Percentiles rank a stretch among this genome's conserved stretches.
phyloP scores from a whole-genome alignment of 2,797 vertebrate genomes.

The Notamacropus eugenii region DNA sequence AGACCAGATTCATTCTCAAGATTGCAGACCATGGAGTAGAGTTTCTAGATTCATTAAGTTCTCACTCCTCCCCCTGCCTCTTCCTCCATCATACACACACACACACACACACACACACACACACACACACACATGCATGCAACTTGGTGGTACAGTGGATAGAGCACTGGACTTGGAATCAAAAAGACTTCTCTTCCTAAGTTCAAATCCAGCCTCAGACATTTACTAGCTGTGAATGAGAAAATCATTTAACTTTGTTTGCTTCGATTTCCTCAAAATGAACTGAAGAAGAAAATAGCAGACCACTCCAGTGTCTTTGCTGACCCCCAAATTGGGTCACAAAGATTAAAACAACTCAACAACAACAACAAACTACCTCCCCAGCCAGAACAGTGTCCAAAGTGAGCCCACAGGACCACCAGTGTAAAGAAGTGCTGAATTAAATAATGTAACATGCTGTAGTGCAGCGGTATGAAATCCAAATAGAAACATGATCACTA shows the following conservation, averaged over 20 bases:
- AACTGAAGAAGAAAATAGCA: background rate
- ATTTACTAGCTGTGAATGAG: background rate
- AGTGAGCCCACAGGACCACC: background rate
- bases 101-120: background rate
- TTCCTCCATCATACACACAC: no score
- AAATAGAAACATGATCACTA: background rate
- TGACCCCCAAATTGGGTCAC: background rate
- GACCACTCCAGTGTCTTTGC: background rate
- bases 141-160: no score
- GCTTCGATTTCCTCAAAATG: background rate
- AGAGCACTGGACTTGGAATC: background rate
- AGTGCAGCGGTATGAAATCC: background rate
- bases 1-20: background rate
- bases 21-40: background rate
- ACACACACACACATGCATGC: no score
- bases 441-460: background rate
- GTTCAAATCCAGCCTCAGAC: background rate
- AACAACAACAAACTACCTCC: background rate
- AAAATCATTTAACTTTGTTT: background rate
- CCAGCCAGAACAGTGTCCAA: background rate
- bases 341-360: background rate
- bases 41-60: background rate
- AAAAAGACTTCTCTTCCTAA: background rate
- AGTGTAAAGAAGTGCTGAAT: background rate
- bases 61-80: background rate